Evolutionary conservation across 2,113 vertebrate species (phyloP).

Genomic region (Lycocorax pyrrhopterus): DNA sequence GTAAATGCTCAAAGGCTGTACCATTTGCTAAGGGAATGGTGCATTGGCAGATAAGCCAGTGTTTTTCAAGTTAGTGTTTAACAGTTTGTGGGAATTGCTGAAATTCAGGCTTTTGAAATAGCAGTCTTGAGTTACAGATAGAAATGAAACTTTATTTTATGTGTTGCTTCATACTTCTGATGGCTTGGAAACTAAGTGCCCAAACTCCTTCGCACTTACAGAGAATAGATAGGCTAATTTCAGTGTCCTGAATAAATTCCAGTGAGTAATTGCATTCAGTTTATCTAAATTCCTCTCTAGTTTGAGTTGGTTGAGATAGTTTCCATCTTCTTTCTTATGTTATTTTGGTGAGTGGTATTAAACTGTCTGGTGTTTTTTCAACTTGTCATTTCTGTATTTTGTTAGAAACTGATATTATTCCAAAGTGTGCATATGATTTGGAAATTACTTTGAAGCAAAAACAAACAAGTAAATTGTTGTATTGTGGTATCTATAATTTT

Average conservation of each 20-base stretch:
- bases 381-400: background rate
- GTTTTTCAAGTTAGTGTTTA: background rate
- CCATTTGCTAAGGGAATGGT: background rate
- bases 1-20: background rate
- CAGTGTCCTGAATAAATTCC: background rate
- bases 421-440: background rate
- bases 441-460: background rate
- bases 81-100: background rate
- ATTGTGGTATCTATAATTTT: background rate
- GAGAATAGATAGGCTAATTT: background rate
- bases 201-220: background rate
- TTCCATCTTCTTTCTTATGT: background rate
- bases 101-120: background rate
- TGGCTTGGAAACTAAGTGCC: background rate
- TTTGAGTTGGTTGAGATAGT: background rate
- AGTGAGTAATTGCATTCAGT: background rate
- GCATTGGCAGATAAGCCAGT: background rate
- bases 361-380: background rate
- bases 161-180: background rate
- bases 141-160: background rate
- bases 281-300: background rate
- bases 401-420: background rate
- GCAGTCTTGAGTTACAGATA: background rate
- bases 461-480: background rate
- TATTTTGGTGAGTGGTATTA: background rate